Evolutionary conservation across 2,797 vertebrate genomes (phyloP).

Genomic region (Rousettus madagascariensis): DNA sequence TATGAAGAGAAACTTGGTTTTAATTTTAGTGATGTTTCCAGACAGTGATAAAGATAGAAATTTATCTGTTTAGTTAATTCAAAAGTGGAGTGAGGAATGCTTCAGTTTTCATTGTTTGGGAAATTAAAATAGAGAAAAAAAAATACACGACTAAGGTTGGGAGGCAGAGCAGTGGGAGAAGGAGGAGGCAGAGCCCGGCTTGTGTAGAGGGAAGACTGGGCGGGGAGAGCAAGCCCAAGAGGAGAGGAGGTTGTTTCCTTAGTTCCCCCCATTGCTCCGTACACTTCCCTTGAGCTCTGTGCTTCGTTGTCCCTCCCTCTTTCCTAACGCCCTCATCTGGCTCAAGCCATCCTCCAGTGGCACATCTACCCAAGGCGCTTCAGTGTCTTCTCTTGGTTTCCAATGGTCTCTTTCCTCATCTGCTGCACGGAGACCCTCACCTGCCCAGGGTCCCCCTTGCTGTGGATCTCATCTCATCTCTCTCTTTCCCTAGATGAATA

Average conservation of each 20-base stretch:
- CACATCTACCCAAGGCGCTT: neutral
- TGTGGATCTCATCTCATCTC: neutral
- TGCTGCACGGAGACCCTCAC: neutral
- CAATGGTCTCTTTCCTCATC: neutral
- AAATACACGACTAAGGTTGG: neutral
- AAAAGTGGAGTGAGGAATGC: neutral
- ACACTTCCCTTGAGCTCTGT: neutral
- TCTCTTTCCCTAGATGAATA: neutral
- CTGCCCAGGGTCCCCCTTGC: neutral
- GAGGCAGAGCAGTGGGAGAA: neutral
- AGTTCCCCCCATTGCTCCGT: neutral
- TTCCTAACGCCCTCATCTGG: neutral
- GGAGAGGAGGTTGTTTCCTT: neutral
- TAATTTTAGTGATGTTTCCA: constrained; percentile 16
- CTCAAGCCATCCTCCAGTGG: neutral
- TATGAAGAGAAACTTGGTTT: constrained; percentile 12
- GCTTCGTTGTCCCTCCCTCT: neutral
- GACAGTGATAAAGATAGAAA: neutral
- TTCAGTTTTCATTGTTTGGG: neutral
- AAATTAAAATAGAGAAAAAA: neutral
- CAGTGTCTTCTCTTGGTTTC: neutral
- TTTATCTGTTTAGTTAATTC: neutral
- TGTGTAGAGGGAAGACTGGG: neutral
- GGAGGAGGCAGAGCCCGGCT: neutral
- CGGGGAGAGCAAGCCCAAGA: neutral